These are phyloP conservation scores for Saxicola maurus DNA, from an alignment of 2,797 vertebrate genomes.

Conservation along the genomic window DNA sequence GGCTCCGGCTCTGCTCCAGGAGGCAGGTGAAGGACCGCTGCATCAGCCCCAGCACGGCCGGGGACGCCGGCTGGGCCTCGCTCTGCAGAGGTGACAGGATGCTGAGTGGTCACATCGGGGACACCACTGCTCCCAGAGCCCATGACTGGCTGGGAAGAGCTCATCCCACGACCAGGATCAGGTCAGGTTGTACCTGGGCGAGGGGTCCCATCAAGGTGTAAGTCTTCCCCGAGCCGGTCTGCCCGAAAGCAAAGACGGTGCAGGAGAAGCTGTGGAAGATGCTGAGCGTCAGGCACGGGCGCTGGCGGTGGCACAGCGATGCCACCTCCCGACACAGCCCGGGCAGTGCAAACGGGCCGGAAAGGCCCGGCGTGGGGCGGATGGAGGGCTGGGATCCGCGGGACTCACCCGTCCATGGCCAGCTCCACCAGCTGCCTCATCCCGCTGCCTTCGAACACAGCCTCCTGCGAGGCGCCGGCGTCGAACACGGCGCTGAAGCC, in stretches of 20 bases:
- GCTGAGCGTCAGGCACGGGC: not conserved
- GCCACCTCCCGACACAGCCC: slow-evolving; percentile 24
- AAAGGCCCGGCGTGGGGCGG: rapidly evolving
- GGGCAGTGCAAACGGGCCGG: not conserved
- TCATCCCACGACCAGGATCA: not conserved
- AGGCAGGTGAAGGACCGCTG: slow-evolving; percentile 73
- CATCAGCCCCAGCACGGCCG: slow-evolving; percentile 62
- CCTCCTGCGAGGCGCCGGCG: slow-evolving; percentile 63
- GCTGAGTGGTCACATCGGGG: rapidly evolving
- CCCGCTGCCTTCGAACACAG: slow-evolving; percentile 67
- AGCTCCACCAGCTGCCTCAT: slow-evolving; percentile 69
- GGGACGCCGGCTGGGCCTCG: not conserved
- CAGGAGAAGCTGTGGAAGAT: slow-evolving; percentile 67
- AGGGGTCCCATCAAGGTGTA: slow-evolving; percentile 75
- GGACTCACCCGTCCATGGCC: slow-evolving; percentile 65
- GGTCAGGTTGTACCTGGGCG: slow-evolving; percentile 49
- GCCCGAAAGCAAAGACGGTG: slow-evolving; percentile 75
- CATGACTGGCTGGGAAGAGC: rapidly evolving
- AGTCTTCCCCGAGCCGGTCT: slow-evolving; percentile 76
- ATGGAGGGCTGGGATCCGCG: rapidly evolving
- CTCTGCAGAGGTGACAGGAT: not conserved
- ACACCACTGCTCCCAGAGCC: not conserved
- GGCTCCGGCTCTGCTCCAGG: slow-evolving; percentile 59
- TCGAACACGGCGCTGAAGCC: slow-evolving; percentile 70
- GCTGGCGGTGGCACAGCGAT: not conserved